phyloP scores from a whole-genome alignment of 2,113 vertebrate species.

The Caloenas nicobarica region DNA sequence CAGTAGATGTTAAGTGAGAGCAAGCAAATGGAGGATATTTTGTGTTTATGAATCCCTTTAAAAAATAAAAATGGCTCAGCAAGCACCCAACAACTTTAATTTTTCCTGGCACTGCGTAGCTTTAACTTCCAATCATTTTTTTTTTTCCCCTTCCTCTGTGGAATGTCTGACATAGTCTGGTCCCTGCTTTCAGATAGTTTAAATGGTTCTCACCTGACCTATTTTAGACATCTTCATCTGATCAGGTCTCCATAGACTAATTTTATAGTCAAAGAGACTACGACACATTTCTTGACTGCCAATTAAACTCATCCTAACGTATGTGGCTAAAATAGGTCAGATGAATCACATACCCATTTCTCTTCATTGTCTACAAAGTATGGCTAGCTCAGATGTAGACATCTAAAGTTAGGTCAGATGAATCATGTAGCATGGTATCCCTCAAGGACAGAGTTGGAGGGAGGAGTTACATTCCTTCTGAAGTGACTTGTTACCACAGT shows the following conservation, averaged over 20 bases:
- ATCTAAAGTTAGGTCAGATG: conserved; percentile 12
- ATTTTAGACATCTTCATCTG: not conserved
- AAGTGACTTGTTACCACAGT: not conserved
- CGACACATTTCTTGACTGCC: not conserved
- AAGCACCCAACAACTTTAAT: not conserved
- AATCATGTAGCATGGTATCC: not conserved
- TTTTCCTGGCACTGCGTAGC: not conserved
- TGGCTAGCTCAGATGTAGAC: conserved; percentile 7
- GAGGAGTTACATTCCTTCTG: conserved; percentile 29
- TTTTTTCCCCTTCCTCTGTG: not conserved
- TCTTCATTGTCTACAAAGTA: not conserved
- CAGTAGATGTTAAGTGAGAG: not conserved
- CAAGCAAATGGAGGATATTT: not conserved
- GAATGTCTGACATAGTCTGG: not conserved
- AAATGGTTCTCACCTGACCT: not conserved
- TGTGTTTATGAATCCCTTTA: not conserved
- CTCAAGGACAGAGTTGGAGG: not conserved
- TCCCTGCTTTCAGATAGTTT: not conserved
- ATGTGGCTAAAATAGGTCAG: conserved; percentile 1
- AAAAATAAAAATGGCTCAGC: not conserved
- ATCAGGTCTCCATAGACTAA: not conserved
- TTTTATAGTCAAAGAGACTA: conserved; percentile 20
- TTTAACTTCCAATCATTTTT: not conserved
- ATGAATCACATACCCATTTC: conserved; percentile 19
- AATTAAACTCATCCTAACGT: conserved; percentile 17